Base-by-base conservation (phyloP, 2,113 vertebrate genomes). In the Otocyon megalotis region DNA sequence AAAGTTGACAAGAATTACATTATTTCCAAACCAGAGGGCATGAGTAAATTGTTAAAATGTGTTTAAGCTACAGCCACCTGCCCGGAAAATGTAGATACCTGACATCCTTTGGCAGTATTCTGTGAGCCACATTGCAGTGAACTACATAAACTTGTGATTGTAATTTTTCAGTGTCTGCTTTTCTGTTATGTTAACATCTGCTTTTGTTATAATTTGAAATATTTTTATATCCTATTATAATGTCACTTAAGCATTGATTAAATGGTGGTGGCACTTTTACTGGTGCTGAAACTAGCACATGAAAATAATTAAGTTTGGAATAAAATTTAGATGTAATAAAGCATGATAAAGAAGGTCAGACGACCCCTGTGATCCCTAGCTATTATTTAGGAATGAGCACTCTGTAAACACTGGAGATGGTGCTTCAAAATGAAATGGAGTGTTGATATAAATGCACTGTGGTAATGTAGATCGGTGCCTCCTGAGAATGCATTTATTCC, bases 281-380 rank as follows among this genome's bases (percentile, higher is more conserved):
- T 43, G 22, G 48, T 87, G 32, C 37, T 26, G 2, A 87, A 88
- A 43, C 48, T 79, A 88, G 26, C 32, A 67, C 37, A 53, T 86
- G 69, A 50, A 88, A 93, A 83, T 69, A 60, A 88, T 1, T 54
- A 71, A 26, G 19, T 74, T 56, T 80, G 56, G 60, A 92, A 74
- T 30, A 94, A 53, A 88, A 94, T 81, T 77, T 62, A 74, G 72
- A 43, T 72, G 28, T 62, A 30, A 22, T 62, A 85, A 85, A 91
- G 11, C 90, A 74, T 54, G 35, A n/a, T 35, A 17, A 67, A 71
- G 35, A 43, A 67, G 28, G 58, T 87, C 54, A 74, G 5, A 69
- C 15, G 43, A 20, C 2, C n/a, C 30, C 72, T 6, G 0, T n/a
- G 28, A 58, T 69, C 5, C 0, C 60, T 56, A 28, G 12, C 80